Evolutionary conservation across 2,113 vertebrate genomes (phyloP), one percentile per base, ranked within the genome.

Genomic region (Apistogramma diplotaenia): DNA sequence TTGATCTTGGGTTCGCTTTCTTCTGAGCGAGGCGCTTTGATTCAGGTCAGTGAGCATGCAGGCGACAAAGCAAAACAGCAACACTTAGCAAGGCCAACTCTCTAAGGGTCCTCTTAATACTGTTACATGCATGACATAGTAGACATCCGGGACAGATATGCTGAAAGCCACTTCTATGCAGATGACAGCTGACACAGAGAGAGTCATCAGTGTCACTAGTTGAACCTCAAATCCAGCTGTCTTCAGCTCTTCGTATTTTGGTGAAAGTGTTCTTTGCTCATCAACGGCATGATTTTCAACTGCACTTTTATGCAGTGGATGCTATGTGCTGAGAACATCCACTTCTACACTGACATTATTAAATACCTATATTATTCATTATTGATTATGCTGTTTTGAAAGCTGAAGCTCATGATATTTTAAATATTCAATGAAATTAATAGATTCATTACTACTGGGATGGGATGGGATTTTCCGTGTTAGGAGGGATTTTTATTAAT

Each of bases 51-150:
- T 58, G 89, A 89, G 81, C 89, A 86, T 79, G 77, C 77, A 86
- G 80, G 62, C 53, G 2, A 51, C 77, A 54, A 43, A 83, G 87
- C 79, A 92, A 92, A 93, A 91, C 65, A 77, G 61, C 43, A 79
- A 93, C 85, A 92, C 84, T 91, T 91, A 82, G 83, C 67, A 86
- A 90, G 84, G 87, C 77, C 81, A 89, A 77, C 80, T 91, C 90
- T 90, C 89, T 85, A 76, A 33, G 10, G 77, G 83, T 79, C 25
- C 57, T 56, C 70, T 75, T 87, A 92, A 87, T 89, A 83, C 84
- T 59, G 82, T 91, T 91, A 92, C 83, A 91, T 84, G 86, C 90
- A 88, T 91, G 93, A 90, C 89, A 88, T 90, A 72, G 84, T 83
- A 91, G 57, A 87, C 81, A 76, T 85, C 67, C 62, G 85, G 72